phyloP scores from a whole-genome alignment of 1,140 invertebrate species.

The Macrostomum lignano region DNA sequence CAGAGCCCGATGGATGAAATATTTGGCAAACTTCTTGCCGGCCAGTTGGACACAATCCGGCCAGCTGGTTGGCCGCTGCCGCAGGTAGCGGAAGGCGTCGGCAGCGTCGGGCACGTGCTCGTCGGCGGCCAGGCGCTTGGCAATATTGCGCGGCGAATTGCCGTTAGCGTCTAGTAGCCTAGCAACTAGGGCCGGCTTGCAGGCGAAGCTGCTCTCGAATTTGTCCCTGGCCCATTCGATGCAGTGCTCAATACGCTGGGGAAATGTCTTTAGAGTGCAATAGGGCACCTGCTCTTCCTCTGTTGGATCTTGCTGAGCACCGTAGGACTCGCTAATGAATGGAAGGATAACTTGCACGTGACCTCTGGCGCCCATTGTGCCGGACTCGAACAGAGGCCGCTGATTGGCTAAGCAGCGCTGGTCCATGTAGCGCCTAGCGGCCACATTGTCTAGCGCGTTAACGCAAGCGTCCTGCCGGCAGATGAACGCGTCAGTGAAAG shows the following conservation, averaged over 20 bases:
- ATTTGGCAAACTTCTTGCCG: slow-evolving; percentile 1
- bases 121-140: no score
- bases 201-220: no score
- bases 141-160: no score
- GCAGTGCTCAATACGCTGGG: slow-evolving; percentile 24
- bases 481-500: slow-evolving; percentile 82
- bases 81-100: not conserved
- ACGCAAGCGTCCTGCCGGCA: slow-evolving; percentile 63
- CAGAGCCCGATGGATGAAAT: no score
- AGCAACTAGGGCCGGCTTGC: no score
- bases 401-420: slow-evolving; percentile 81
- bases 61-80: not conserved
- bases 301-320: slow-evolving; percentile 17
- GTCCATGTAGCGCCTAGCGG: slow-evolving; percentile 61
- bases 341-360: slow-evolving; percentile 47
- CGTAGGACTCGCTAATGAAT: not conserved
- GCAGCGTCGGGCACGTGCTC: no score
- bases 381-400: slow-evolving; percentile 77
- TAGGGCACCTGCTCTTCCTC: slow-evolving; percentile 22
- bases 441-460: slow-evolving; percentile 87
- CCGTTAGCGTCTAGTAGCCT: no score
- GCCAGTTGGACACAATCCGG: not conserved
- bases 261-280: slow-evolving; percentile 28
- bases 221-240: slow-evolving; percentile 26
- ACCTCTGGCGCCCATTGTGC: slow-evolving; percentile 84